Conservation (phyloP, 35 echinoderm and acorn worm species). For the Holothuria glaberrima region DNA sequence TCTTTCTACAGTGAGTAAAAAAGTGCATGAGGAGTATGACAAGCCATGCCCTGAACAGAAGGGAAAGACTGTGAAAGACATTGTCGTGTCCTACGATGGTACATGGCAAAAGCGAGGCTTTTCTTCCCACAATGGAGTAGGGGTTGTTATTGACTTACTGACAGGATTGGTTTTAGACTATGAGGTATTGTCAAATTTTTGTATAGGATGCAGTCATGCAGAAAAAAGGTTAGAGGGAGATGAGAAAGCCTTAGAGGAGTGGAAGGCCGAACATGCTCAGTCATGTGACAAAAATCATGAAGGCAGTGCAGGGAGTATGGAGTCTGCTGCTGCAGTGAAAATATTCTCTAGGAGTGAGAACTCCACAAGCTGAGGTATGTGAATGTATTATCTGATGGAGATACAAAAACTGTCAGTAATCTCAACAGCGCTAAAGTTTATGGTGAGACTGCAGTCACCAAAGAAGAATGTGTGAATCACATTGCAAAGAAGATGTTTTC, state of each 20-base stretch:
- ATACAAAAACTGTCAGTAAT: too few species aligned
- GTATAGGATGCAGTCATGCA: background rate
- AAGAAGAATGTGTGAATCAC: conserved; percentile 37
- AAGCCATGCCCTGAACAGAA: background rate
- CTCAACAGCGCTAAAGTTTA: too few species aligned
- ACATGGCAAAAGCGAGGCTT: conserved; percentile 29
- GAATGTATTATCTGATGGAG: too few species aligned
- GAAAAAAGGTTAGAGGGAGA: background rate
- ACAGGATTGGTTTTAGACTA: conserved; percentile 8
- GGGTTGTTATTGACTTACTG: conserved; percentile 8
- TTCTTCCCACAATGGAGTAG: conserved; percentile 21
- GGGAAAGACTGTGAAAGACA: background rate
- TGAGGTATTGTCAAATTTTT: conserved; percentile 1
- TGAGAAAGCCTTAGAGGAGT: background rate
- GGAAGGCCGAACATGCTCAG: background rate
- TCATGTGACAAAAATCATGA: conserved; percentile 2
- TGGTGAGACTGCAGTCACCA: too few species aligned
- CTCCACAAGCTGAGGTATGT: too few species aligned
- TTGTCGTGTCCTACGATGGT: conserved; percentile 3
- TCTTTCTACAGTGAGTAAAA: too few species aligned
- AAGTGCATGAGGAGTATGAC: too few species aligned
- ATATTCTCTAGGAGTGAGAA: background rate
- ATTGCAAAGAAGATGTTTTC: conserved; percentile 16
- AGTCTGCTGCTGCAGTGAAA: background rate
- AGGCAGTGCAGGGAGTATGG: conserved; percentile 3